These are phyloP conservation scores for Crossaster papposus DNA, from an alignment of 53 echinoderm and acorn worm species.

Conservation along the genomic window DNA sequence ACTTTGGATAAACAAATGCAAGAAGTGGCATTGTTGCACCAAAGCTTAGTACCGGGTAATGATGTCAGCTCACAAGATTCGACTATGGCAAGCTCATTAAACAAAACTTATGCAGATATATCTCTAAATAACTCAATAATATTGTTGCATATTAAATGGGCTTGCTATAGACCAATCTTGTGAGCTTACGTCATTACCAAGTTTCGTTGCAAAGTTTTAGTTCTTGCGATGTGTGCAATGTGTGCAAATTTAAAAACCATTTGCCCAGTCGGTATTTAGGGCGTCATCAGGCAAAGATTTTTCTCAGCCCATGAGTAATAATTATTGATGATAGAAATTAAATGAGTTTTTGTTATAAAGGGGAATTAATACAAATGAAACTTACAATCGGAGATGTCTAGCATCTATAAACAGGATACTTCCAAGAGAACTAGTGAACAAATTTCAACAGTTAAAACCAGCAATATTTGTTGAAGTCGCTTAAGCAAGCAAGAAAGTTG, in stretches of 20 bases:
- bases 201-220: background rate
- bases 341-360: background rate
- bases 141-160: no score
- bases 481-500: no score
- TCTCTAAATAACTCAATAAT: no score
- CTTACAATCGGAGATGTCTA: background rate
- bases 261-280: constrained; percentile 26
- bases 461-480: background rate
- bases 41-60: no score
- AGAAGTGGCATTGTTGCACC: no score
- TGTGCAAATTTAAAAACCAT: background rate
- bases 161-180: no score
- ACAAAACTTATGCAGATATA: no score
- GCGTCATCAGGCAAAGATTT: constrained; percentile 50
- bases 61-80: no score
- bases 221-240: background rate
- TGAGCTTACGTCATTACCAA: no score
- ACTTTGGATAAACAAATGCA: no score
- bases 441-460: background rate
- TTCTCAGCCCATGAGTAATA: background rate
- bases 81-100: no score
- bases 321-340: background rate
- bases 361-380: background rate
- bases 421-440: background rate
- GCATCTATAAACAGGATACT: background rate